Percentiles rank a stretch among this genome's conserved stretches.
Conservation (phyloP, 2,888 invertebrate species). For the Caenorhabditis sp. region DNA sequence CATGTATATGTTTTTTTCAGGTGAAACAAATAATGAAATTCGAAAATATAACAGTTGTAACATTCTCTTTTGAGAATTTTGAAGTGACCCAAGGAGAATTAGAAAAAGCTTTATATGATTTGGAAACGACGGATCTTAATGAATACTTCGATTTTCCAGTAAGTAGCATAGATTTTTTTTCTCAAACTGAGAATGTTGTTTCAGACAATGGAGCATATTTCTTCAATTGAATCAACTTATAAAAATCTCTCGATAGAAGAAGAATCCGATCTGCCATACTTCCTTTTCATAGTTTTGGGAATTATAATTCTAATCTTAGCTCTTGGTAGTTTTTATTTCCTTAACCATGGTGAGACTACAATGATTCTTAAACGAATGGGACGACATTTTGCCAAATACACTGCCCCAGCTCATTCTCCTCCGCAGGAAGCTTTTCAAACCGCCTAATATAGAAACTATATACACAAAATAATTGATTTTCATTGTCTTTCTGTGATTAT, state of each 20-base stretch:
- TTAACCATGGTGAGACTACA: conserved; percentile 1
- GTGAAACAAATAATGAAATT: conserved; percentile 19
- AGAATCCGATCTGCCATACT: background rate
- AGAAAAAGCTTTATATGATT: conserved; percentile 24
- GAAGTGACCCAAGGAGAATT: conserved; percentile 15
- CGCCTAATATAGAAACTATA: background rate
- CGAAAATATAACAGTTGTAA: conserved; percentile 14
- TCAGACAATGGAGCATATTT: conserved; percentile 7
- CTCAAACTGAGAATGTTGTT: too few species aligned
- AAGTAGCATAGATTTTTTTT: background rate
- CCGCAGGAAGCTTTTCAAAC: conserved; percentile 3
- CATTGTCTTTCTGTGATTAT: background rate
- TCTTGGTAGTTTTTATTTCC: background rate
- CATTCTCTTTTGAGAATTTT: conserved; percentile 12
- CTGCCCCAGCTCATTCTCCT: background rate
- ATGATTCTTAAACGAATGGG: conserved; percentile 5
- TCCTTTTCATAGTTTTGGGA: background rate
- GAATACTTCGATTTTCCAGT: conserved; percentile 29
- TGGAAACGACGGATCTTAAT: conserved; percentile 15
- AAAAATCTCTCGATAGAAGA: background rate
- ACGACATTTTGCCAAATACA: conserved; percentile 9
- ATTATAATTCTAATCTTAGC: background rate
- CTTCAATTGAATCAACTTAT: background rate
- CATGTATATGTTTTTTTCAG: conserved; percentile 6
- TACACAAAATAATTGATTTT: background rate